Base-by-base conservation (phyloP, 2,113 vertebrate genomes). In the Gobius niger region DNA sequence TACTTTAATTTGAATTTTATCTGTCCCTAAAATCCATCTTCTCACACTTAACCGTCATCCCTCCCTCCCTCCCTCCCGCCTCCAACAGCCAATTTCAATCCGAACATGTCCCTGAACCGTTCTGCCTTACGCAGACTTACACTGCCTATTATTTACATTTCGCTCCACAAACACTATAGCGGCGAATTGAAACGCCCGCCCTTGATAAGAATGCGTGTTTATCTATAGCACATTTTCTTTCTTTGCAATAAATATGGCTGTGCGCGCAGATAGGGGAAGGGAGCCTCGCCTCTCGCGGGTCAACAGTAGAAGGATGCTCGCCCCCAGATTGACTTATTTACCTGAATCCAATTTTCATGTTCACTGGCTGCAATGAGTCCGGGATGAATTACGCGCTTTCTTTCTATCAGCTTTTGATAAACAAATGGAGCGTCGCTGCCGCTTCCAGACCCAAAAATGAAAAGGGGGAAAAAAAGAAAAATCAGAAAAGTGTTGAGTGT, bases 331-430 rank as follows among this genome's bases (percentile, higher is more conserved):
- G 87, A 91, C 87, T 92, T 92, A 91, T 92, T 88, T 92, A 84
- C 84, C 90, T 89, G 89, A 91, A 92, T 91, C 90, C 91, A 92
- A 91, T 92, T 91, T 92, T 91, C 90, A 88, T 91, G 90, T 91
- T 92, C 89, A 92, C 86, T 90, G 91, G 87, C 87, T 91, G 87
- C 88, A 88, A 83, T 87, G 90, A 91, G 90, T 86, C 85, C 86
- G 77, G 85, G 89, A 91, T 91, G 88, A 91, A 91, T 91, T 91
- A 90, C 81, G 47, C 78, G 19, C 34, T 34, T 80, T 84, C 24
- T 90, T 87, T 88, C 82, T 90, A 91, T 90, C 89, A 87, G 87
- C 84, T 88, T 86, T 90, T 83, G 87, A 91, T 92, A 92, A 91
- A 92, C 90, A 92, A 87, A 88, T 88, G 70, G 77, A 87, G 84